Conservation (phyloP, 2,113 vertebrate genomes). For the Rhinopomastus cyanomelas region DNA sequence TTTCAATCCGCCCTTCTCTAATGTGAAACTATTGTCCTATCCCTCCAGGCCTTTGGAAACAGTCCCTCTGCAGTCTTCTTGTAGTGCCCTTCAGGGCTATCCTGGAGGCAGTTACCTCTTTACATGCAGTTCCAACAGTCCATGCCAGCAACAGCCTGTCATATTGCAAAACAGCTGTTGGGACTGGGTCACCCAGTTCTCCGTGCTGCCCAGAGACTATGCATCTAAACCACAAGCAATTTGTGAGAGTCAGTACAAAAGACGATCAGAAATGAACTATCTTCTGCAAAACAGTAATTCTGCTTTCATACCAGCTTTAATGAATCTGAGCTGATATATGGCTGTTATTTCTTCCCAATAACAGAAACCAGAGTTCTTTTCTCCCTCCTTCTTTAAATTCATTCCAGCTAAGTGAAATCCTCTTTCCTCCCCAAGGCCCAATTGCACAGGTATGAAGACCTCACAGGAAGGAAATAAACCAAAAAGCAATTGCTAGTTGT, state of each 20-base stretch:
- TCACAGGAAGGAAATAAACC: background rate
- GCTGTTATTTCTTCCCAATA: background rate
- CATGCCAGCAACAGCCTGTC: background rate
- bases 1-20: no score
- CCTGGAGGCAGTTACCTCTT: background rate
- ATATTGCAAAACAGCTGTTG: no score
- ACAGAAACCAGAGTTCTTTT: background rate
- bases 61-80: no score
- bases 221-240: background rate
- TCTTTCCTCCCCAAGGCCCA: accelerated
- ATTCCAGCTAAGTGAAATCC: background rate
- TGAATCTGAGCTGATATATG: background rate
- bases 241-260: background rate
- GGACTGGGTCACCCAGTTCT: background rate
- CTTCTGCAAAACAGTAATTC: background rate
- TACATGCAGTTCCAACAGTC: background rate
- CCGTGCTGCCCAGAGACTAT: background rate
- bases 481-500: background rate
- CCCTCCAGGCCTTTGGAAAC: no score
- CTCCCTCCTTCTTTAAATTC: background rate
- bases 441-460: background rate
- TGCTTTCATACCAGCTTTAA: background rate
- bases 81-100: no score
- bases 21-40: no score
- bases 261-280: background rate